Evolutionary conservation across 2,113 vertebrate genomes (phyloP), one percentile per base, ranked within the genome.

Genomic region (Jacana jacana): DNA sequence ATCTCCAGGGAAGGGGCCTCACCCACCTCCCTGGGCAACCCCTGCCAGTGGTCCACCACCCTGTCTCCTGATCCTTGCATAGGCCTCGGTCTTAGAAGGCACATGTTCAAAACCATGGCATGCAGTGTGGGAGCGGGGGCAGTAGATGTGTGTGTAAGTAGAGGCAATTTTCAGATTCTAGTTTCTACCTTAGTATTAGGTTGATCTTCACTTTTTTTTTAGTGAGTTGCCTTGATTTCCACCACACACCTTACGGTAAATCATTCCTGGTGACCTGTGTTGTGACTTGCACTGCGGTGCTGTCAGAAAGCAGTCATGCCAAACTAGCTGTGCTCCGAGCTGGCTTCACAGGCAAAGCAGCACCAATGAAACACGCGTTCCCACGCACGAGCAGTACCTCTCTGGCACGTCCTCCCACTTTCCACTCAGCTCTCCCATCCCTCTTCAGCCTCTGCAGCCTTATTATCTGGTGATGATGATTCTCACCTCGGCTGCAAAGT

Each of bases 141-240:
- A 7, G 2, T 14, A 0, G 27, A 1, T 6, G 5, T 27, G 17
- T 24, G 8, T 35, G 30, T 37, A 52, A 52, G 23, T 19, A 49
- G 60, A 80, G 37, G 5, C 33, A 54, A 6, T 44, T 83, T 75
- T 61, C 25, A 88, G 35, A 71, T 66, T 37, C 3, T 13, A 60
- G 28, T 48, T 70, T 65, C 44, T 44, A 33, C 3, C 5, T 49
- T 25, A 60, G 22, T 72, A 15, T 77, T 28, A 60, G 69, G 52
- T 22, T 23, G 22, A 22, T 35, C n/a, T 35, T 11, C 18, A 5
- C 11, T 42, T 28, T 55, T 42, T 49, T 51, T 48, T 64, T 17
- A 72, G 48, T 13, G 3, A 30, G 6, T 16, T 60, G 37, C 16
- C 28, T 70, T 61, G 58, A 30, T 15, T 91, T 82, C 8, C 4